Evolutionary conservation across 2,797 vertebrate species (phyloP).

Genomic region (Anguilla obscura): DNA sequence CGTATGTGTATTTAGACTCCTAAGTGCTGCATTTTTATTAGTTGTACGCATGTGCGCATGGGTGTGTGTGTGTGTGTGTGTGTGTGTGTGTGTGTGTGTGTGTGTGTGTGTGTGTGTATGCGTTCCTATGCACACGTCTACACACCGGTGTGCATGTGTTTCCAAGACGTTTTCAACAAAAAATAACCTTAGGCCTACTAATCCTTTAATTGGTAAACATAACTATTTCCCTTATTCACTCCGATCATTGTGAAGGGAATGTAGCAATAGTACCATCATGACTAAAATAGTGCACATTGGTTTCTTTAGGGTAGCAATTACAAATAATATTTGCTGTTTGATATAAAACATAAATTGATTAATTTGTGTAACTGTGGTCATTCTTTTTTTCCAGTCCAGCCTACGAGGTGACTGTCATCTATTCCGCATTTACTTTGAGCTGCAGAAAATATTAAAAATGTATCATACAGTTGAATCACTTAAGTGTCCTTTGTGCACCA

Average conservation of each 20-base stretch:
- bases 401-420: neutral
- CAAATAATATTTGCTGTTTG: neutral
- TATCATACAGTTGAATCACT: neutral
- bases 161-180: neutral
- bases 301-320: neutral
- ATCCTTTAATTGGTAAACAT: neutral
- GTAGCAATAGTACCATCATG: neutral
- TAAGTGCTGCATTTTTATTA: neutral
- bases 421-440: neutral
- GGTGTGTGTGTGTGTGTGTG: neutral
- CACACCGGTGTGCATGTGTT: neutral
- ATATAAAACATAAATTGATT: neutral
- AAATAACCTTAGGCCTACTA: neutral
- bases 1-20: neutral
- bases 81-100: neutral
- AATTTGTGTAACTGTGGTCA: neutral
- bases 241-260: neutral
- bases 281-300: neutral
- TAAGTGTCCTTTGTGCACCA: neutral
- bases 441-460: neutral
- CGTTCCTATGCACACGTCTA: neutral
- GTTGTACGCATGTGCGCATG: neutral
- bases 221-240: neutral
- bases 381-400: neutral
- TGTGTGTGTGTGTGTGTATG: neutral